Base-by-base conservation (phyloP, 2,113 vertebrate genomes). In the Anser cygnoides region DNA sequence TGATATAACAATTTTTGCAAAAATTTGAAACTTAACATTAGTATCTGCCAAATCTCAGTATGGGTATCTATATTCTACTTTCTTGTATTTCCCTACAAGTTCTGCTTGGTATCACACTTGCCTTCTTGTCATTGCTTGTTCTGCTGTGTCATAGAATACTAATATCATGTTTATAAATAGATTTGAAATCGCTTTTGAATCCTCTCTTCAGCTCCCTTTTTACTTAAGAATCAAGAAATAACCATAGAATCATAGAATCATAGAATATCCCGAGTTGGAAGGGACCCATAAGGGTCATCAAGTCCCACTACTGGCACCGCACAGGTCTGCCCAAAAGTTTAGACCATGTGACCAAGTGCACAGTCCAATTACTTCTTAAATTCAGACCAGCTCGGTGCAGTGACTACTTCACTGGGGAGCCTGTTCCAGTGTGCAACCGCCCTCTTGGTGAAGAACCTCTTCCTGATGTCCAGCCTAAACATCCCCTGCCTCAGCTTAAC, bases 111-210 rank as follows among this genome's bases (percentile, higher is more conserved):
- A 85, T 91, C 84, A 84, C 1, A 1, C 6, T 78, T 58, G 20
- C 50, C 50, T 91, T 79, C 50, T 79, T 75, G 50, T 43, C 29
- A 14, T 91, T 87, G 61, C 28, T 89, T 59, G 70, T n/a, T 70
- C 37, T 58, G 11, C 4, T 63, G 18, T 85, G 71, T 37, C 44
- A 41, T 13, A 26, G 58, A 91, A 70, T 70, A 46, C 19, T 92
- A 50, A 52, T 50, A 65, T 54, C 1, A 0, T 82, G 57, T 41
- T 63, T 91, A 43, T 23, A 80, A 83, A 7, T 58, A 87, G 28
- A n/a, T 87, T 87, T 77, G 31, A 94, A 92, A 90, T 73, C 39
- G 37, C 5, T 74, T 87, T 94, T 65, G 74, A 87, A 90, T 92
- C 33, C 66, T 80, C 59, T 87, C 54, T 87, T 95, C 67, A 72